phyloP scores from a whole-genome alignment of 1,140 invertebrate species.

The Aphidius gifuensis region DNA sequence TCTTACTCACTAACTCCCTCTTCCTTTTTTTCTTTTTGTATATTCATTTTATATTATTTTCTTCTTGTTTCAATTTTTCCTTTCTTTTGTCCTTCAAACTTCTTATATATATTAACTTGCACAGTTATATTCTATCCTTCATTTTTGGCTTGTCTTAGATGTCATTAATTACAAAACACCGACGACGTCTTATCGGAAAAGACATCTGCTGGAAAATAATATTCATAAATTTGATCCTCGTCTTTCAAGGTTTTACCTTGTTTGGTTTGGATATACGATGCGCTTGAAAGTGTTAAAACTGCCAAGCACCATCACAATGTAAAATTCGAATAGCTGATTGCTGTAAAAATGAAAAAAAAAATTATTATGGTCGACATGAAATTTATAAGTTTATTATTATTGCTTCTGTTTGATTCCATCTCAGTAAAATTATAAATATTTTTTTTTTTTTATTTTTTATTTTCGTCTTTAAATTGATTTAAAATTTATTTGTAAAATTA shows the following conservation, averaged over 20 bases:
- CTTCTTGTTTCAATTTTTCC: conserved; percentile 10
- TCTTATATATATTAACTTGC: background rate
- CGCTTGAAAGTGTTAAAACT: too few relatives aligned
- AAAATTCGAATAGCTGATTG: too few relatives aligned
- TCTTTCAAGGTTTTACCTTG: conserved; percentile 8
- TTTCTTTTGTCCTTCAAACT: conserved; percentile 7
- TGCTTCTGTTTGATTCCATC: background rate
- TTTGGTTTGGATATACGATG: background rate
- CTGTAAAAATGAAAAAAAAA: too few relatives aligned
- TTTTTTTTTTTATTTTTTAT: too few relatives aligned
- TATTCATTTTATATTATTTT: conserved; percentile 16
- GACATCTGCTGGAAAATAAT: conserved; percentile 57
- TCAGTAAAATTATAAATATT: background rate
- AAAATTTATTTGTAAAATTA: too few relatives aligned
- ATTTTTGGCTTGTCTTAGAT: conserved; percentile 30
- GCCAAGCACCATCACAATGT: too few relatives aligned
- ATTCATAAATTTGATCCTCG: conserved; percentile 51
- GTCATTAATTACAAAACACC: conserved; percentile 53
- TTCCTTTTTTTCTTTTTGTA: conserved; percentile 7
- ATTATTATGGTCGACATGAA: too few relatives aligned
- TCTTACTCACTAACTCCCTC: background rate
- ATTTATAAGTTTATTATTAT: too few relatives aligned
- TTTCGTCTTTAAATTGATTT: too few relatives aligned
- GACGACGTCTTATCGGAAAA: conserved; percentile 50
- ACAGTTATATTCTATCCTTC: conserved; percentile 28